A percentile compares a stretch with the other conserved stretches of the same genome.
phyloP scores from a whole-genome alignment of 64 coral and sea anemone species.

The Dendronephthya gigantea region DNA sequence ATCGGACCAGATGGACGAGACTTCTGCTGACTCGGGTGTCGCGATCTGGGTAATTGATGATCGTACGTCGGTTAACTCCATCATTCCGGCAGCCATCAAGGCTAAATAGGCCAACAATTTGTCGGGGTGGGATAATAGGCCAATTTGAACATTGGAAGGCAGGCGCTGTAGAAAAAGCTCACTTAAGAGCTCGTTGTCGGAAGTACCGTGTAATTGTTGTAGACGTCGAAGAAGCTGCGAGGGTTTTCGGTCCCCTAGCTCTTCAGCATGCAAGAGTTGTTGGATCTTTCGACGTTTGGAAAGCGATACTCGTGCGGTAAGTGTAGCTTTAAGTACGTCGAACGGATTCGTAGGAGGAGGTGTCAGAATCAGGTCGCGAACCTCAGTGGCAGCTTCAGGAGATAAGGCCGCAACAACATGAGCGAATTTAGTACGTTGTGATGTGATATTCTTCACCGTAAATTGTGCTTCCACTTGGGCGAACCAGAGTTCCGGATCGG shows the following conservation, averaged over 20 bases:
- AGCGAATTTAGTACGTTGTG: background rate
- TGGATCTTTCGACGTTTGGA: background rate
- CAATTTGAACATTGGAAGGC: background rate
- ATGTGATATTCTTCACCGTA: background rate
- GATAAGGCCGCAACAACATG: constrained; percentile 11
- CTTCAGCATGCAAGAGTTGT: background rate
- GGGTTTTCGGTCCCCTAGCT: background rate
- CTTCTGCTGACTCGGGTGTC: background rate
- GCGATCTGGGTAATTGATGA: background rate
- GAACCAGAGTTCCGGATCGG: constrained; percentile 23
- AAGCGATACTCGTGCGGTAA: background rate
- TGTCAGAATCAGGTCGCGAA: background rate
- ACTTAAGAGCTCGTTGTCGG: background rate
- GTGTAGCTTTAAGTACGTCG: background rate
- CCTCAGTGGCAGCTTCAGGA: constrained; percentile 1
- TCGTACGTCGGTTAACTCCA: background rate
- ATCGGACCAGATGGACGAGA: background rate
- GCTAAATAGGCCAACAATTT: background rate
- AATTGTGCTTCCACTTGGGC: constrained; percentile 33
- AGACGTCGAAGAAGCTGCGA: background rate
- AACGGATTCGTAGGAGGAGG: background rate
- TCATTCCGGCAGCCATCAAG: background rate
- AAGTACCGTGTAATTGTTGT: background rate
- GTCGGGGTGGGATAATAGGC: background rate
- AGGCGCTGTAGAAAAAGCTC: background rate